phyloP scores from a whole-genome alignment of 2,113 vertebrate species.

The Nothobranchius furzeri region DNA sequence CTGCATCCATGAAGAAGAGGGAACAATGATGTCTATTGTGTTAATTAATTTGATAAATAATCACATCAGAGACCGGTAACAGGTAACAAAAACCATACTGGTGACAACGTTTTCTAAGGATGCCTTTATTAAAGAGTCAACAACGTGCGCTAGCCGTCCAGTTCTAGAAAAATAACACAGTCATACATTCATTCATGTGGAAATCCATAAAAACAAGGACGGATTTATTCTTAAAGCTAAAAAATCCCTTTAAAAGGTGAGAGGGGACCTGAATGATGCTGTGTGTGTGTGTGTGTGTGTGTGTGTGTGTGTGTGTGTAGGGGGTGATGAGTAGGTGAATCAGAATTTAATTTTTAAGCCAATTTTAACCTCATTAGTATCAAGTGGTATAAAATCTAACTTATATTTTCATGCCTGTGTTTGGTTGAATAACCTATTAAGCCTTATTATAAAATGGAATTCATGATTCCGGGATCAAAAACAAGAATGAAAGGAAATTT shows the following conservation, averaged over 20 bases:
- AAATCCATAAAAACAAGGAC: constrained; percentile 54
- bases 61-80: too few species aligned
- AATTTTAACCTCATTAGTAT: too few species aligned
- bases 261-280: constrained; percentile 65
- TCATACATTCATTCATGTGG: constrained; percentile 68
- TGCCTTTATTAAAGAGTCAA: constrained; percentile 77
- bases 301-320: constrained; percentile 6
- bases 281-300: background rate
- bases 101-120: constrained; percentile 58
- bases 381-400: too few species aligned
- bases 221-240: constrained; percentile 68
- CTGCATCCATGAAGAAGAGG: too few species aligned
- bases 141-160: constrained; percentile 72
- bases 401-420: too few species aligned
- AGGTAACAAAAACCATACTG: constrained; percentile 18
- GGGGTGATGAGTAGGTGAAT: constrained; percentile 46
- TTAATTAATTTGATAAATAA: too few species aligned
- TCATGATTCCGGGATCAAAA: too few species aligned
- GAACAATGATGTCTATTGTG: too few species aligned
- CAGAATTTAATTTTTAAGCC: background rate
- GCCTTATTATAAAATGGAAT: too few species aligned
- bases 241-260: constrained; percentile 56
- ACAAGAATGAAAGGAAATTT: too few species aligned
- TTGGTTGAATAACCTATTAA: too few species aligned
- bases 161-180: constrained; percentile 76